Base-by-base conservation (phyloP, 2,113 vertebrate species). In the Pterocles gutturalis region DNA sequence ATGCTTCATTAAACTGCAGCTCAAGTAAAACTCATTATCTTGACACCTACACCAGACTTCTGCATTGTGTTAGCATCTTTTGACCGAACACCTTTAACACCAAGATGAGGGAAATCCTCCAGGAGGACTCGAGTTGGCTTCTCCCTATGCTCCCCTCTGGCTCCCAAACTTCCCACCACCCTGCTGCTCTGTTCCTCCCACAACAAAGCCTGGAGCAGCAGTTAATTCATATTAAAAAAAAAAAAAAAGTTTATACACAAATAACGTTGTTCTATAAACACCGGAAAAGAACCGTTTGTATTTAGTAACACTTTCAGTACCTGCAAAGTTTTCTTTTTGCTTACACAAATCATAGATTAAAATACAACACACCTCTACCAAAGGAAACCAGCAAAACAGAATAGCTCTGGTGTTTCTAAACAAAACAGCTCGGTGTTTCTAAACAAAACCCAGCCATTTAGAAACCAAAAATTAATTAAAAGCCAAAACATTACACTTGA, bases 231-330 rank as follows among this genome's bases (percentile, higher is more conserved):
- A 65, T 67, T 26, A 2, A 4, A 41, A 62, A 82, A 58, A 48
- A 34, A 61, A 58, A 29, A 38, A 38, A 18, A 2, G 64, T 55
- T 36, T 81, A 89, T 46, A 70, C 13, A 77, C 51, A 66, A 83
- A 11, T 62, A 83, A 83, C 16, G 77, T 88, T 85, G 43, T 53
- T 86, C 26, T 58, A n/a, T 58, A 89, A 94, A 88, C 66, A 92
- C 9, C 31, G 49, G 51, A 69, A 88, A 75, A 62, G 16, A 86
- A 34, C 13, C 6, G 13, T 88, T 92, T 64, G 43, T 90, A 70
- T 91, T 79, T 88, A 73, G 53, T 31, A 92, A 75, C 51, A 51
- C 13, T 67, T 96, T 60, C 57, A 24, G 28, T 38, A 78, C 33
- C 60, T 3, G 0, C 62, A 67, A 82, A 18, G 38, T 60, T 81